Percentiles rank a stretch among this genome's conserved stretches.
Evolutionary conservation across 23 tunicate genomes (phyloP).

Genomic region (Diplosoma virens): DNA sequence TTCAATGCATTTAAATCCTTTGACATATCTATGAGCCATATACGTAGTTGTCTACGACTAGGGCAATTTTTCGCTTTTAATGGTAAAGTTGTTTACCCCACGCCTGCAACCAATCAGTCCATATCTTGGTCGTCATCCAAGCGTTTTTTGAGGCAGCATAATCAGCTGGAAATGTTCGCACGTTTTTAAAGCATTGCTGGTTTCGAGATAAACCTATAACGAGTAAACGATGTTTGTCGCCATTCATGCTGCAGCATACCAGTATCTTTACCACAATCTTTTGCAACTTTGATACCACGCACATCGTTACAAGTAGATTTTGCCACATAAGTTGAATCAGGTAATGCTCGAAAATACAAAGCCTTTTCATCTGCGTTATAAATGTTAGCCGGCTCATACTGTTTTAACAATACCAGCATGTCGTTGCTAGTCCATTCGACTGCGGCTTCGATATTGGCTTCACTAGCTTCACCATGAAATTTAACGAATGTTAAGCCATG

Average conservation of each 20-base stretch:
- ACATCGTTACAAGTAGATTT: background rate
- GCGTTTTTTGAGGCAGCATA: background rate
- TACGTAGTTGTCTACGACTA: constrained; percentile 1
- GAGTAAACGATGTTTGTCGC: constrained; percentile 3
- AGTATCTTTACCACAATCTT: background rate
- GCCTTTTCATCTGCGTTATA: background rate
- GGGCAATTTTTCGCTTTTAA: background rate
- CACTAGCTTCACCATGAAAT: too few relatives aligned
- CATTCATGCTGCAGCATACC: background rate
- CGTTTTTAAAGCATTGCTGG: too few relatives aligned
- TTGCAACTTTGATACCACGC: background rate
- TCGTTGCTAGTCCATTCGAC: constrained; percentile 4
- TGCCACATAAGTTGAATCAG: too few relatives aligned
- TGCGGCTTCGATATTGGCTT: background rate
- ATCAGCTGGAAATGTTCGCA: too few relatives aligned
- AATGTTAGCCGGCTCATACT: constrained; percentile 4
- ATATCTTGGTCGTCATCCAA: background rate
- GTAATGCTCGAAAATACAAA: background rate
- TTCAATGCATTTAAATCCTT: too few relatives aligned
- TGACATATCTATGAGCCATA: background rate
- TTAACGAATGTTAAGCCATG: too few relatives aligned
- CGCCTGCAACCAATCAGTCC: background rate
- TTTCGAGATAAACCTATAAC: too few relatives aligned
- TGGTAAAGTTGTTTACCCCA: background rate
- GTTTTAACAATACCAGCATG: background rate